Conservation (phyloP, 92 coral and sea anemone species). For the Palythoa heliodiscus region DNA sequence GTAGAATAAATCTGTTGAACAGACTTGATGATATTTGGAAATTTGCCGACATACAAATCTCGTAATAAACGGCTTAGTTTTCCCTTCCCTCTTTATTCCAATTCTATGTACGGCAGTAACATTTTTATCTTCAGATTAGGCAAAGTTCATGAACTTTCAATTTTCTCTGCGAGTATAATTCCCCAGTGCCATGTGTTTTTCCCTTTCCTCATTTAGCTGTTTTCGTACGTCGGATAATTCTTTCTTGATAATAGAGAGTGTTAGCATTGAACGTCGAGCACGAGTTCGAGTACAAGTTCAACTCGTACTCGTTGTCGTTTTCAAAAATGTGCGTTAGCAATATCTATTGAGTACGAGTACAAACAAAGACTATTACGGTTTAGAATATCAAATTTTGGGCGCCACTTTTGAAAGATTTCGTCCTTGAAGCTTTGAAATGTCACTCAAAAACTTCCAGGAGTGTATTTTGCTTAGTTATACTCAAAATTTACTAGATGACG, state of each 20-base stretch:
- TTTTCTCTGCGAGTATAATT: too few species aligned
- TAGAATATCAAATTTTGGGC: not conserved
- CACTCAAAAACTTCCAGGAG: slow-evolving; percentile 46
- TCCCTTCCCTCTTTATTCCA: slow-evolving; percentile 24
- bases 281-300: too few species aligned
- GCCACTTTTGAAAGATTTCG: slow-evolving; percentile 17
- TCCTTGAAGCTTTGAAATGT: slow-evolving; percentile 19
- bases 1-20: not conserved
- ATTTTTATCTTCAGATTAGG: too few species aligned
- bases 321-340: not conserved
- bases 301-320: too few species aligned
- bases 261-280: not conserved
- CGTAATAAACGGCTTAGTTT: not conserved
- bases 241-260: not conserved
- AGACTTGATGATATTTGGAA: not conserved
- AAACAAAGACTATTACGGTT: not conserved
- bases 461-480: slow-evolving; percentile 28
- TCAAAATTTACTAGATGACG: slow-evolving; percentile 47
- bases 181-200: too few species aligned
- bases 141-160: too few species aligned
- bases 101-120: not conserved
- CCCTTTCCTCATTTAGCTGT: too few species aligned
- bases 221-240: too few species aligned
- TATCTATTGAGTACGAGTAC: not conserved
- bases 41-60: too few species aligned